Base-by-base conservation (phyloP, 2,888 invertebrate species). In the Cartodere bifasciata region DNA sequence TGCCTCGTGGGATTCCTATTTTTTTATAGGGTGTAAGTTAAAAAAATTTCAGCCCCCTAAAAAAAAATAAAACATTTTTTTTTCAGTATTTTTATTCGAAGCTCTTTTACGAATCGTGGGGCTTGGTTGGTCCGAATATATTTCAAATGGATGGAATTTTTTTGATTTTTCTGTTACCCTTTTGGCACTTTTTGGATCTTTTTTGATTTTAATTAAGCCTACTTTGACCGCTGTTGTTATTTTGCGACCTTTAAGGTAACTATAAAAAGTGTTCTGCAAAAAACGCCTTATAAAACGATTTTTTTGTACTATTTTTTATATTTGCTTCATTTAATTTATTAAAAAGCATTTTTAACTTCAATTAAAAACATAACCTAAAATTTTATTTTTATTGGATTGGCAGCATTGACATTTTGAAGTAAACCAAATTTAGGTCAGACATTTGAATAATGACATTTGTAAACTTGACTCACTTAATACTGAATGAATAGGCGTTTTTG, bases 71-170 rank as follows among this genome's bases (percentile, higher is more conserved):
- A 28, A 30, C 4, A 16, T 17, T 4, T 33, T 29, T 39, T 37
- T 61, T 59, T n/a, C 61, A 84, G 85, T 85, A 47, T 87, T 85
- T 60, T 65, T 75, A 14, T 30, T 76, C 2, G 88, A 88, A 61
- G 81, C 80, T 1, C 53, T 68, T 0, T 59, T 83, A 2, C 79
- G 83, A 46, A 71, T 84, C 43, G 61, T 82, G 48, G 82, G 80
- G 2, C 60, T 76, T 20, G 87, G 87, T 2, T 66, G 78, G 41
- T 52, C 60, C 3, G 69, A 71, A 36, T 87, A 87, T 53, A 68
- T 85, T 36, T 72, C 74, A 38, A 81, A 81, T 23, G 85, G 85
- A 1, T 88, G 88, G 88, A 87, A 88, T 56, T 68, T 81, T 44
- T 87, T 78, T 55, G 86, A 84, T 54, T 56, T 82, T 27, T 64